Evolutionary conservation across 2,888 invertebrate species (phyloP).

Genomic region (Trichopoda pennipes): DNA sequence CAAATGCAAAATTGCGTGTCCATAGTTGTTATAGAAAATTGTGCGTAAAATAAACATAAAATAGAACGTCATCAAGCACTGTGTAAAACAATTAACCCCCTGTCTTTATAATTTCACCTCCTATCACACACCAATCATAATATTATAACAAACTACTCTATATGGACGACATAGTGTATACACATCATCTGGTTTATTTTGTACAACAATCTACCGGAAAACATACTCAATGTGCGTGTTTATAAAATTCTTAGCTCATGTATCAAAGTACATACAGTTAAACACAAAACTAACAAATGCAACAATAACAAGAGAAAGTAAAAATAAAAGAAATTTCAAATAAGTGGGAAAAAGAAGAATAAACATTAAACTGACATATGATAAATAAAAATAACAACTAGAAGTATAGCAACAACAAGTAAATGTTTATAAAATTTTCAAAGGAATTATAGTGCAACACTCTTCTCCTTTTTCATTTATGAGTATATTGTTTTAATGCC

Average conservation of each 20-base stretch:
- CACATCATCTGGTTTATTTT: conserved; percentile 37
- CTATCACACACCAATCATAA: conserved; percentile 49
- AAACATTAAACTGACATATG: conserved; percentile 39
- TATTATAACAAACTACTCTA: conserved; percentile 41
- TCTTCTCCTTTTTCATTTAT: conserved; percentile 17
- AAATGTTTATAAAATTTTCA: conserved; percentile 42
- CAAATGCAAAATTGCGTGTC: conserved; percentile 76
- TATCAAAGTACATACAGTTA: conserved; percentile 18
- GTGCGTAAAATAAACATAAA: conserved; percentile 76
- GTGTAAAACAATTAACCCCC: conserved; percentile 58
- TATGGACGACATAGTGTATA: conserved; percentile 3
- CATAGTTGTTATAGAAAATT: conserved; percentile 73
- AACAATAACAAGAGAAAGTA: not conserved
- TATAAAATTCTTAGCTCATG: conserved; percentile 62
- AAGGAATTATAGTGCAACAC: conserved; percentile 42
- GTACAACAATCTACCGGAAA: conserved; percentile 52
- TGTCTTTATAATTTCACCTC: conserved; percentile 31
- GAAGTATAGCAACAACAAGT: conserved; percentile 38
- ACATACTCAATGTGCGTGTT: conserved; percentile 62
- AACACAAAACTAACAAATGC: not conserved
- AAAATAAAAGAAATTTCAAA: not conserved
- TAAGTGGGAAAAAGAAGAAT: conserved; percentile 15
- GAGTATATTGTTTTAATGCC: conserved; percentile 2
- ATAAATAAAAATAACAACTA: conserved; percentile 38
- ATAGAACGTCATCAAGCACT: conserved; percentile 56